phyloP scores from a whole-genome alignment of 2,888 invertebrate genomes.

The Orthosia incerta region DNA sequence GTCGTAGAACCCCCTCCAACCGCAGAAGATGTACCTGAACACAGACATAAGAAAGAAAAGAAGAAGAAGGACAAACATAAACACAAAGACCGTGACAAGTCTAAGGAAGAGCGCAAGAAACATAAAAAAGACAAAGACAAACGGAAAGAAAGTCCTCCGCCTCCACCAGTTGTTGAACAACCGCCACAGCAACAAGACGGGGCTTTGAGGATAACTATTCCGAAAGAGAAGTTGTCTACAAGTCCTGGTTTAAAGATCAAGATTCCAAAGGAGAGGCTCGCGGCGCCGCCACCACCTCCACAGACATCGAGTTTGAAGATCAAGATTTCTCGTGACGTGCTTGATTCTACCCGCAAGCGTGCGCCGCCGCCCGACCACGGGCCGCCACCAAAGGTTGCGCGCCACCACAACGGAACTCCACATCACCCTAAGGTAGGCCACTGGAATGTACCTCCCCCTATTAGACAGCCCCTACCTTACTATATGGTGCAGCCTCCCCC shows the following conservation, averaged over 20 bases:
- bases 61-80: slow-evolving; percentile 96
- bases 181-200: slow-evolving; percentile 72
- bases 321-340: slow-evolving; percentile 95
- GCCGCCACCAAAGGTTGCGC: slow-evolving; percentile 81
- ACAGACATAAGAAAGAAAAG: slow-evolving; percentile 92
- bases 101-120: slow-evolving; percentile 93
- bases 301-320: slow-evolving; percentile 92
- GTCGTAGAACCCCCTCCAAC: slow-evolving; percentile 55
- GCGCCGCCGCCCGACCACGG: slow-evolving; percentile 73
- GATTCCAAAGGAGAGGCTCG: slow-evolving; percentile 94
- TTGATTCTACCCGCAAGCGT: slow-evolving; percentile 80
- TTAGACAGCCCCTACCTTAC: slow-evolving; percentile 80
- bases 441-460: slow-evolving; percentile 83
- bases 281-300: slow-evolving; percentile 85
- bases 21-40: slow-evolving; percentile 71
- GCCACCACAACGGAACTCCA: slow-evolving; percentile 84
- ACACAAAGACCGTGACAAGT: slow-evolving; percentile 94
- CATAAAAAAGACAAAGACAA: slow-evolving; percentile 93
- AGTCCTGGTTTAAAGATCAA: slow-evolving; percentile 94
- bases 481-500: slow-evolving; percentile 87
- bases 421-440: slow-evolving; percentile 85
- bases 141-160: slow-evolving; percentile 74
- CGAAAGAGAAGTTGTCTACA: slow-evolving; percentile 83
- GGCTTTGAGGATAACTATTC: slow-evolving; percentile 85
- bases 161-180: slow-evolving; percentile 57